Evolutionary conservation across 2,888 invertebrate genomes (phyloP), one percentile per base, ranked within the genome.

Genomic region (Ormia ochracea): DNA sequence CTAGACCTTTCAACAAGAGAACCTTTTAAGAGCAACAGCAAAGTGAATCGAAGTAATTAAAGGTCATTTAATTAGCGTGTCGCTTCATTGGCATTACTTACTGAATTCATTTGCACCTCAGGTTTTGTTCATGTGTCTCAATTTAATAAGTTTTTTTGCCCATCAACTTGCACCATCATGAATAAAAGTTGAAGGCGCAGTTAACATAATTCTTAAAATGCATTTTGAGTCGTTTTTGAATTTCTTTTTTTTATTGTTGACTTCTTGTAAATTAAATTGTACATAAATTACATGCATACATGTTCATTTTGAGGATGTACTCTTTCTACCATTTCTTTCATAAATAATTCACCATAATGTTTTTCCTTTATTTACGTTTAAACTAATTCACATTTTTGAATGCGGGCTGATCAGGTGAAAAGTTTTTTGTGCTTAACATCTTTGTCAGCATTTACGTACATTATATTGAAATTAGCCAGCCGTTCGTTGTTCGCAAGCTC

Each of bases 351-450:
- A 48, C 1, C 14, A 23, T 59, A 19, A 26, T 12, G 19, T 31
- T 43, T 23, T 31, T 12, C 1, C 12, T 33, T 31, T 43, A 23
- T 31, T 26, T 43, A 12, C 12, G 31, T 54, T 61, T 21, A 59
- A 58, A 58, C 41, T 65, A 69, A 59, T 75, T 79, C 74, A 56
- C 69, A 69, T 63, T 43, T 38, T 1, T 48, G 82, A 78, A 87
- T 87, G 87, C 87, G 87, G 87, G 87, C 79, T 79, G 87, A 87
- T 87, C 87, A 87, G 88, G 88, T 87, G 88, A 86, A 87, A 86
- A 85, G 56, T 75, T 75, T 79, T 59, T 52, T 21, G 19, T 72
- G 52, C 21, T 68, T 19, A 50, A 65, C 72, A 59, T 70, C 38
- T 23, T 56, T 65, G 69, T 17, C 45, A 66, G 50, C 45, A 80